Evolutionary conservation across 2,888 invertebrate genomes (phyloP).

Genomic region (Clanis bilineata): DNA sequence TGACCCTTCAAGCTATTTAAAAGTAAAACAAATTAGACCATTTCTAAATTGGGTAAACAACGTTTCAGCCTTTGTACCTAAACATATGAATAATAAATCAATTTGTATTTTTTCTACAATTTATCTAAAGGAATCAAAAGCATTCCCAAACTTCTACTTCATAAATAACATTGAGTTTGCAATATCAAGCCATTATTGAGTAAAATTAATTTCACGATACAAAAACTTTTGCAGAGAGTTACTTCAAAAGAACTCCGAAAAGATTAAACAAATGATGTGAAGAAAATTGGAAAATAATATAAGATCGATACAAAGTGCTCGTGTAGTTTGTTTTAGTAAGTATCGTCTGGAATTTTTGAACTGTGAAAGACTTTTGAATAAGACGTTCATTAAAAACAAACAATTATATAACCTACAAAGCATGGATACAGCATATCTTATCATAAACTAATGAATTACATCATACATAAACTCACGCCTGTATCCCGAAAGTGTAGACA

Average conservation of each 20-base stretch:
- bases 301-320: neutral
- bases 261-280: conserved; percentile 1
- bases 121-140: neutral
- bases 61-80: too few relatives aligned
- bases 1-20: too few relatives aligned
- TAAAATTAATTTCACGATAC: neutral
- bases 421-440: too few relatives aligned
- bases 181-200: neutral
- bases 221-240: neutral
- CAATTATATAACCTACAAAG: too few relatives aligned
- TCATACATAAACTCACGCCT: too few relatives aligned
- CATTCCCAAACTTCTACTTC: neutral
- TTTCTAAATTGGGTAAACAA: too few relatives aligned
- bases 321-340: neutral
- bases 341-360: neutral
- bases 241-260: neutral
- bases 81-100: too few relatives aligned
- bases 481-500: too few relatives aligned
- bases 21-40: too few relatives aligned
- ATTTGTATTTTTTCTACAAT: too few relatives aligned
- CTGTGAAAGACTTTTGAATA: neutral
- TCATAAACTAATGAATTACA: too few relatives aligned
- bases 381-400: neutral
- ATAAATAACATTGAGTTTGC: neutral
- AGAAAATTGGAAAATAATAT: neutral